Evolutionary conservation across 2,797 vertebrate genomes (phyloP), one percentile per base, ranked within the genome.

Genomic region (Scyliorhinus canicula): DNA sequence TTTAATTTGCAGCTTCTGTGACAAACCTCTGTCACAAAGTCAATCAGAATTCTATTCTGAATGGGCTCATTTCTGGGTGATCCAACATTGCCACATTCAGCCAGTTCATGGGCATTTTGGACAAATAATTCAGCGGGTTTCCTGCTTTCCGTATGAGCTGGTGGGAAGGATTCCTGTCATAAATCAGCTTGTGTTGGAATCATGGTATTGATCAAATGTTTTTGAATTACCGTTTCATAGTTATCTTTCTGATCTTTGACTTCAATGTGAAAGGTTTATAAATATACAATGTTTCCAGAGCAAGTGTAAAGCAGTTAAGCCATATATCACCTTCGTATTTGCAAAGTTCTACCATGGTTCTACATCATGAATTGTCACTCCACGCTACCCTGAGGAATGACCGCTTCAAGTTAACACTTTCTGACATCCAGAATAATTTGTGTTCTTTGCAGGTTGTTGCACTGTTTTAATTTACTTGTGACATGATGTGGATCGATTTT

Each of bases 1-100:
- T 65, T 65, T 91, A 63, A 91, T 91, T 91, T 91, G 57, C n/a
- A 91, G 88, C n/a, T 91, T 91, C 88, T 63, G 40, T 44, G 88
- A 91, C 57, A 44, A 26, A 21, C 60, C 60, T 91, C 65, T 44
- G 57, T 65, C 88, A 65, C 8, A 91, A 91, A 91, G 21, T 91
- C 35, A 44, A 65, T 91, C 40, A 26, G 57, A 63, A 40, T 65
- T 65, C 40, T 91, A n/a, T 63, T 60, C 57, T 63, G 60, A 91
- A 65, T 63, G 57, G 44, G n/a, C n/a, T 91, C n/a, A 65, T 91
- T 91, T 91, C 21, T 24, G 21, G 26, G n/a, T 63, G 19, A 91
- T 44, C 2, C 57, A 91, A 91, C 44, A 40, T 91, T n/a, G 26
- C 60, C 88, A 65, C 57, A 12, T 65, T 91, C 19, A 65, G 7